Evolutionary conservation across 2,113 vertebrate genomes (phyloP).

Genomic region (Oryzias javanicus): DNA sequence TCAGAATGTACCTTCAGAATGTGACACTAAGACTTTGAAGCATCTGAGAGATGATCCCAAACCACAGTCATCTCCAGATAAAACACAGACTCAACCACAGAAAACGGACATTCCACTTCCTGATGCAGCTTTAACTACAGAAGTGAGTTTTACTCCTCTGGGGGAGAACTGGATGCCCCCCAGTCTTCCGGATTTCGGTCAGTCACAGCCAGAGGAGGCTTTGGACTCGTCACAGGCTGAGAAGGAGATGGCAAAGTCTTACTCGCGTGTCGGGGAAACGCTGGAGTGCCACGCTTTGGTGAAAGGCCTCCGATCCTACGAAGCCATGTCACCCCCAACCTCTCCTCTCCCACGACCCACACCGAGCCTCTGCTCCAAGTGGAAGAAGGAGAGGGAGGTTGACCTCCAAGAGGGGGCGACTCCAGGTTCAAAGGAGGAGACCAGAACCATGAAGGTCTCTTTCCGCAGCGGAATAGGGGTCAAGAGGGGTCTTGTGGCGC

Average conservation of each 20-base stretch:
- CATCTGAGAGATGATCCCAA: conserved; percentile 40
- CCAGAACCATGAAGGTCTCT: conserved; percentile 44
- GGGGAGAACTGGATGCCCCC: conserved; percentile 50
- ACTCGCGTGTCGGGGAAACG: conserved; percentile 68
- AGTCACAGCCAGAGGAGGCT: conserved; percentile 53
- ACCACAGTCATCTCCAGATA: conserved; percentile 19
- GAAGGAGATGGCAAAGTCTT: conserved; percentile 45
- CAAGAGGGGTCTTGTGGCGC: conserved; percentile 66
- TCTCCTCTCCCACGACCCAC: conserved; percentile 63
- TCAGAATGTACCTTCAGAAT: conserved; percentile 28
- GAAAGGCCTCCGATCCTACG: conserved; percentile 76
- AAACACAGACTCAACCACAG: conserved; percentile 15
- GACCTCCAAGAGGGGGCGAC: conserved; percentile 46
- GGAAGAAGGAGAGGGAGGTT: conserved; percentile 75
- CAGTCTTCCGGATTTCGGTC: conserved; percentile 54
- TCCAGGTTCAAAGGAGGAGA: conserved; percentile 59
- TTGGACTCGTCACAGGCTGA: conserved; percentile 41
- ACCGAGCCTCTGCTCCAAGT: conserved; percentile 79
- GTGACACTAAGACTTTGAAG: conserved; percentile 12
- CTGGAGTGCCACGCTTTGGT: conserved; percentile 80
- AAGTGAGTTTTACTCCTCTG: conserved; percentile 27
- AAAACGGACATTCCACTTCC: conserved; percentile 23
- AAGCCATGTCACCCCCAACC: conserved; percentile 61
- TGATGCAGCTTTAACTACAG: conserved; percentile 26
- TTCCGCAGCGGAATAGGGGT: conserved; percentile 59